A percentile compares a stretch with the other conserved stretches of the same genome.
Evolutionary conservation across 2,113 vertebrate species (phyloP).

Genomic region (Phaethon lepturus): DNA sequence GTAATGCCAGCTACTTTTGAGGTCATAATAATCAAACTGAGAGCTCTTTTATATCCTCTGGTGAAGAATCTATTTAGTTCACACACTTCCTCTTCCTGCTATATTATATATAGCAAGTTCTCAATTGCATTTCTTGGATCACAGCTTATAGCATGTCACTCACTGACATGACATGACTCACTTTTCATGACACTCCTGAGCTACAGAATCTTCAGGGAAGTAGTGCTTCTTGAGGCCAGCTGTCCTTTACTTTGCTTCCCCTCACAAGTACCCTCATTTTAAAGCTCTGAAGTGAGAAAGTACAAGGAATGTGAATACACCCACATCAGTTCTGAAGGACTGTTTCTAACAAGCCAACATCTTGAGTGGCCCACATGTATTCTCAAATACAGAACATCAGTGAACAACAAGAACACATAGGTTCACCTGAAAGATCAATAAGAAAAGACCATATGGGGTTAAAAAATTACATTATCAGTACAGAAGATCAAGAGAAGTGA

Average conservation of each 20-base stretch:
- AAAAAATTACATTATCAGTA: neutral
- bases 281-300: neutral
- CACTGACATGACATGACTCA: neutral
- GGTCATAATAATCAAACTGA: neutral
- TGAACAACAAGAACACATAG: neutral
- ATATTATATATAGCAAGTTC: neutral
- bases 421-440: neutral
- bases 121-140: neutral
- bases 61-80: neutral
- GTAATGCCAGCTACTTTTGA: neutral
- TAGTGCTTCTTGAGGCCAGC: neutral
- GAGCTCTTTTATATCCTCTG: neutral
- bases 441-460: neutral
- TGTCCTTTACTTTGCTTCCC: neutral
- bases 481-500: neutral
- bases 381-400: neutral
- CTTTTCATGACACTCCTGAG: neutral
- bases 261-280: neutral
- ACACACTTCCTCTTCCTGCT: neutral
- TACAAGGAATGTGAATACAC: neutral
- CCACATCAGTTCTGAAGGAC: neutral
- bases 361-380: neutral
- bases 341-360: neutral
- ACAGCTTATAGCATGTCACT: neutral
- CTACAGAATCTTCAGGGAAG: neutral